A percentile compares a stretch with the other conserved stretches of the same genome.
Conservation (phyloP, 1,140 invertebrate genomes). For the Ips nitidus region DNA sequence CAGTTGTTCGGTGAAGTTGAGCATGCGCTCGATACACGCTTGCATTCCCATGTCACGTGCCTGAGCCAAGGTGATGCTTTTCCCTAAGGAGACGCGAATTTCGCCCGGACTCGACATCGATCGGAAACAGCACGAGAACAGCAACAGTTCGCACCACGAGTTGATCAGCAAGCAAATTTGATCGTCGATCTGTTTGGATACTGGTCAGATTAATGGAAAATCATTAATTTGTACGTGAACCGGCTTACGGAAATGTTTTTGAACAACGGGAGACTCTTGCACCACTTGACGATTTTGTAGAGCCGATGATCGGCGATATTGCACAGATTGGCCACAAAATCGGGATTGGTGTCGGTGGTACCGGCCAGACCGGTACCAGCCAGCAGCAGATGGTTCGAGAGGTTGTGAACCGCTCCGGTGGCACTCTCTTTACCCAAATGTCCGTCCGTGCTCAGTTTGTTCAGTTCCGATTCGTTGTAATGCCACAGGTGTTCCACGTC, state of each 20-base stretch:
- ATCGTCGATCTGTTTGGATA: conserved; percentile 78
- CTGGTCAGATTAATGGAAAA: neutral
- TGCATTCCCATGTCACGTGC: conserved; percentile 58
- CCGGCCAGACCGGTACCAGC: conserved; percentile 59
- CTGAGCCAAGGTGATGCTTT: conserved; percentile 55
- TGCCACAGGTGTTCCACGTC: conserved; percentile 93
- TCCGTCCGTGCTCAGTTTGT: conserved; percentile 56
- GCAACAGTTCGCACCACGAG: conserved; percentile 94
- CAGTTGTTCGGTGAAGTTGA: conserved; percentile 92
- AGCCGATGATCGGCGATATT: conserved; percentile 93
- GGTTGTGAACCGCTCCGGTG: conserved; percentile 50
- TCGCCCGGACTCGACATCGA: conserved; percentile 84
- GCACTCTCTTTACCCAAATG: conserved; percentile 54
- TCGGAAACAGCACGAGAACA: conserved; percentile 90
- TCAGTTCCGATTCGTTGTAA: conserved; percentile 74
- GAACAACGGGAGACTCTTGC: conserved; percentile 94
- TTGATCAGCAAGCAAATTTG: conserved; percentile 96
- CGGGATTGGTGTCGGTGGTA: conserved; percentile 71
- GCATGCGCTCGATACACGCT: conserved; percentile 89
- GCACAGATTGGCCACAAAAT: conserved; percentile 85
- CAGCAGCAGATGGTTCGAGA: conserved; percentile 60
- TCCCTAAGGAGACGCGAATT: conserved; percentile 62
- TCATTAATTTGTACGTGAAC: neutral
- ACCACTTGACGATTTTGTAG: conserved; percentile 98
- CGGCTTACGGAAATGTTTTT: conserved; percentile 86